Conservation (phyloP, 2,797 vertebrate genomes). For the Premnoplex brunnescens region DNA sequence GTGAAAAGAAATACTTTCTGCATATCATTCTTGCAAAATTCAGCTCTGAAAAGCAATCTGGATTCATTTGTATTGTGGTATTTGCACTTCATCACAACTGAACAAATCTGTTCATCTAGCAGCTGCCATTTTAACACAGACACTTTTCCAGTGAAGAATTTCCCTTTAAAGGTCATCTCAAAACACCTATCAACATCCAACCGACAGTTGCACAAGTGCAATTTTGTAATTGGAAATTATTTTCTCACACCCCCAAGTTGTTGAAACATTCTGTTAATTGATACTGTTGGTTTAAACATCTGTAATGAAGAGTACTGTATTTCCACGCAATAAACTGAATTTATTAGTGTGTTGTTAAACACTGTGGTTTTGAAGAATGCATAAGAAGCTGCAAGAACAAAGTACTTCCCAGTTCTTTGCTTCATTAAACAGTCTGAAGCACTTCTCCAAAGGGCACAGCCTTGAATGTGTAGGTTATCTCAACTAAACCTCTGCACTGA, state of each 20-base stretch:
- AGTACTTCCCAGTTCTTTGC: conserved; percentile 63
- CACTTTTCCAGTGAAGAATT: neutral
- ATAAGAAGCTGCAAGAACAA: conserved; percentile 60
- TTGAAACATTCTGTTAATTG: neutral
- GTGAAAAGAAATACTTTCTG: neutral
- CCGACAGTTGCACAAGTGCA: neutral
- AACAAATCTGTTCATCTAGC: neutral
- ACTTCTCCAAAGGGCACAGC: conserved; percentile 63
- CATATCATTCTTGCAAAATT: neutral
- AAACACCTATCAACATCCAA: neutral
- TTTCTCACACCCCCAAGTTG: conserved; percentile 8
- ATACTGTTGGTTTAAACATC: conserved; percentile 27
- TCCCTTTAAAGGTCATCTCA: conserved; percentile 30
- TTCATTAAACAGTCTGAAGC: conserved; percentile 75
- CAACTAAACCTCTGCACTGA: conserved; percentile 51
- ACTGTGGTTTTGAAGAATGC: conserved; percentile 39
- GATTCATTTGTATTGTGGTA: neutral
- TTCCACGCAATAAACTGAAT: neutral
- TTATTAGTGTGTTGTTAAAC: conserved; percentile 48
- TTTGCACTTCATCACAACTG: neutral
- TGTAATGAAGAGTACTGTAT: conserved; percentile 42
- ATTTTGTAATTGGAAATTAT: neutral
- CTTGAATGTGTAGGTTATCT: conserved; percentile 70
- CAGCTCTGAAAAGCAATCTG: neutral
- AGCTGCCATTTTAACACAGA: neutral